Conservation (phyloP, 2,113 vertebrate species). For the Leptocoma aspasia region DNA sequence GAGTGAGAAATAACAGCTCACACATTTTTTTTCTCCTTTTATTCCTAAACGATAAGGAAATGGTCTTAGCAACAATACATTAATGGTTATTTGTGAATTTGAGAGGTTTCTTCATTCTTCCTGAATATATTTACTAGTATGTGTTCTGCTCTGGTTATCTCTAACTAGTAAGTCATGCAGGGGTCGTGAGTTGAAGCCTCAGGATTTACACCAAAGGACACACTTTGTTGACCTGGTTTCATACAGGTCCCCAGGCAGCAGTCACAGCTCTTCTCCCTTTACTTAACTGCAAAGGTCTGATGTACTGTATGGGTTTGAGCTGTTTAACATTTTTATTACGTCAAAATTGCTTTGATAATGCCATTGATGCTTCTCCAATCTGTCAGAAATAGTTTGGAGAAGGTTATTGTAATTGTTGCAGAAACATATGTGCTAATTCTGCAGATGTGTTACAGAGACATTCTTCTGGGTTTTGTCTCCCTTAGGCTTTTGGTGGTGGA, state of each 20-base stretch:
- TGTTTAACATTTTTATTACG: neutral
- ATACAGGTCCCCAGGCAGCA: neutral
- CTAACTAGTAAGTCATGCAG: neutral
- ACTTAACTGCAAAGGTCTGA: neutral
- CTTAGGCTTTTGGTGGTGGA: neutral
- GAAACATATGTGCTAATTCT: neutral
- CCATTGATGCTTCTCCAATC: neutral
- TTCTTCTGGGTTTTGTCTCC: neutral
- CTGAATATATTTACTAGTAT: neutral
- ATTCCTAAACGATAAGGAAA: neutral
- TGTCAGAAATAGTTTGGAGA: slow-evolving; percentile 3
- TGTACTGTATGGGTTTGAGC: neutral
- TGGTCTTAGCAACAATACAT: neutral
- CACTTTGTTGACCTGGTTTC: neutral
- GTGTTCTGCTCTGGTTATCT: neutral
- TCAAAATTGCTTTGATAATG: neutral
- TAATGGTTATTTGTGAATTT: neutral
- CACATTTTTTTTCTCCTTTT: neutral
- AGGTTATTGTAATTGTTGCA: neutral
- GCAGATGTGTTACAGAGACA: neutral
- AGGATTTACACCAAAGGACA: neutral
- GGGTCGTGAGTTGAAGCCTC: neutral
- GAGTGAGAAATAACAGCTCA: neutral
- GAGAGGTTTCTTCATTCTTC: neutral
- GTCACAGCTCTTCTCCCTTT: neutral